Percentiles rank a stretch among this genome's conserved stretches.
Evolutionary conservation across 1,140 invertebrate genomes (phyloP).

Genomic region (Rhopalosiphum maidis): DNA sequence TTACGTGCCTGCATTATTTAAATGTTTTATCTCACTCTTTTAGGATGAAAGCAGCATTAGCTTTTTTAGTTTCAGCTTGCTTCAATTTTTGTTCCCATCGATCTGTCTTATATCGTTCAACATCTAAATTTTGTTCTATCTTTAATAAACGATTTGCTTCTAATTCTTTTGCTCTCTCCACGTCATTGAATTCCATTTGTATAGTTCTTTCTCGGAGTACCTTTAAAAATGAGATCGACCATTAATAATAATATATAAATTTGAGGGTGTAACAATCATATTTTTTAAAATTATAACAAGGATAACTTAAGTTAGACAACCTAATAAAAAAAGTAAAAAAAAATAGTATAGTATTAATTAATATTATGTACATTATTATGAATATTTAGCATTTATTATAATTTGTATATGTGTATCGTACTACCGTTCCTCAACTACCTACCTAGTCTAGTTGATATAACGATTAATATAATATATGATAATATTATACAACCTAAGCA

Average conservation of each 20-base stretch:
- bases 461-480: too few relatives aligned
- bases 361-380: too few relatives aligned
- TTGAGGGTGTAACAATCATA: not conserved
- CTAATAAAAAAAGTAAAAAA: not conserved
- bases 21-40: conserved; percentile 16
- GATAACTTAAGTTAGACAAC: not conserved
- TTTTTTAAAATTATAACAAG: not conserved
- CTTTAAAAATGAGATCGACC: not conserved
- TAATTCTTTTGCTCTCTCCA: not conserved
- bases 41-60: not conserved
- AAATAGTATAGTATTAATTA: not conserved
- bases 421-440: too few relatives aligned
- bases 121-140: not conserved
- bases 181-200: conserved; percentile 4
- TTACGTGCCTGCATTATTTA: not conserved
- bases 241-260: not conserved
- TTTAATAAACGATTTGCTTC: conserved; percentile 10
- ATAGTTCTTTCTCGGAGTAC: conserved; percentile 8
- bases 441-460: too few relatives aligned
- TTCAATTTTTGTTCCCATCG: conserved; percentile 29
- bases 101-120: conserved; percentile 14
- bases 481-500: too few relatives aligned
- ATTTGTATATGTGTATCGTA: too few relatives aligned
- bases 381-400: not conserved
- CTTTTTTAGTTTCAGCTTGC: not conserved